These are phyloP conservation scores for Caenorhabditis sp. DNA, from an alignment of 2,888 invertebrate species.

Conservation along the genomic window DNA sequence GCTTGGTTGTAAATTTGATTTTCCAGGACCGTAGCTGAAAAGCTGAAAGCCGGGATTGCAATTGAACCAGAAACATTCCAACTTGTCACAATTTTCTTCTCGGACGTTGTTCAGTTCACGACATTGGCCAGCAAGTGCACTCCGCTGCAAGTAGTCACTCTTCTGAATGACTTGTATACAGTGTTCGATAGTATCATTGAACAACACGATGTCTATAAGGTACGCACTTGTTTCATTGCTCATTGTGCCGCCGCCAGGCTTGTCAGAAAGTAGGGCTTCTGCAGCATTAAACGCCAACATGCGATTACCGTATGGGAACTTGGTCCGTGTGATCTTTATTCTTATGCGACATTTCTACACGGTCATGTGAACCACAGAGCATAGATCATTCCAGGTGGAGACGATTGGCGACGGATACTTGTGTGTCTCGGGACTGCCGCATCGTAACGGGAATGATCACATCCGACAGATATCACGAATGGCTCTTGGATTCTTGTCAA, in stretches of 20 bases:
- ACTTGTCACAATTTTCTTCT: conserved; percentile 75
- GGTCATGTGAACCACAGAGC: not conserved
- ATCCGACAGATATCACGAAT: conserved; percentile 74
- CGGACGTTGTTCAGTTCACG: conserved; percentile 77
- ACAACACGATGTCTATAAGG: conserved; percentile 81
- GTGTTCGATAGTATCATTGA: conserved; percentile 80
- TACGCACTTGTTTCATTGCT: conserved; percentile 14
- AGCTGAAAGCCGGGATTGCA: conserved; percentile 73
- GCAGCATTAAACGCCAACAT: not conserved
- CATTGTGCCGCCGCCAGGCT: not conserved
- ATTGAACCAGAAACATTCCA: conserved; percentile 75
- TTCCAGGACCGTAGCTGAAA: conserved; percentile 72
- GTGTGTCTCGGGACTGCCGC: conserved; percentile 71
- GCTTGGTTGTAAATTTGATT: too few relatives aligned
- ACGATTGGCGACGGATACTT: conserved; percentile 73
- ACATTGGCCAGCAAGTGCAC: conserved; percentile 71
- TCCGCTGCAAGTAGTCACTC: conserved; percentile 74
- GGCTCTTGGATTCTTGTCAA: conserved; percentile 72
- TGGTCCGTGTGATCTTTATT: not conserved
- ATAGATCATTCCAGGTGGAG: conserved; percentile 66
- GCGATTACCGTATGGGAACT: too few relatives aligned
- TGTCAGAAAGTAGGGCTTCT: conserved; percentile 11
- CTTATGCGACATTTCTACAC: not conserved
- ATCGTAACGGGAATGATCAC: conserved; percentile 70
- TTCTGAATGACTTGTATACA: conserved; percentile 80